These are phyloP conservation scores for Tenebrio molitor DNA, from an alignment of 1,140 invertebrate genomes.

Conservation along the genomic window DNA sequence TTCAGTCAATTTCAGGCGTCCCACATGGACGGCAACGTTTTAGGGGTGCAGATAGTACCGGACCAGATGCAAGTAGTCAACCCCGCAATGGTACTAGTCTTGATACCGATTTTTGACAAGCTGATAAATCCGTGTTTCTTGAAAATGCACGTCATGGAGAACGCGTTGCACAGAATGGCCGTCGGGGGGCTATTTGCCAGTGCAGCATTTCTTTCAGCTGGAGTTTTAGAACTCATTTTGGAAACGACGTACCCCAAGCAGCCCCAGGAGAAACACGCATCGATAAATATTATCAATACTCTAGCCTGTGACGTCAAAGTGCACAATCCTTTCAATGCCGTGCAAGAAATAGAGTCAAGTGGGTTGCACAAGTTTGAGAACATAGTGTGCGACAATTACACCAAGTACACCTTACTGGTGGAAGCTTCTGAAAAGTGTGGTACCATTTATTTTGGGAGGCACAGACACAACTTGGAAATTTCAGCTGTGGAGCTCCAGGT, in stretches of 20 bases:
- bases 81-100: conserved; percentile 74
- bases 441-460: conserved; percentile 45
- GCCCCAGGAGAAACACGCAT: conserved; percentile 57
- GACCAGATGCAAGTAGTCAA: conserved; percentile 80
- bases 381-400: conserved; percentile 57
- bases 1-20: conserved; percentile 72
- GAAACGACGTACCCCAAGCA: conserved; percentile 61
- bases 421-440: conserved; percentile 57
- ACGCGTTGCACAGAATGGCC: conserved; percentile 76
- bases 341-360: conserved; percentile 51
- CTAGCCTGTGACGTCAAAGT: conserved; percentile 60
- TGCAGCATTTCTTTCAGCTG: conserved; percentile 70
- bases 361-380: conserved; percentile 53
- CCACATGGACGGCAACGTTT: conserved; percentile 74
- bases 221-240: conserved; percentile 60
- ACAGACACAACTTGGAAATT: conserved; percentile 55
- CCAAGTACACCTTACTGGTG: conserved; percentile 55
- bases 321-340: conserved; percentile 52
- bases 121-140: conserved; percentile 69
- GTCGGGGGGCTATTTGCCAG: conserved; percentile 76
- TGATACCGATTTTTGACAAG: conserved; percentile 78
- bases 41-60: conserved; percentile 69
- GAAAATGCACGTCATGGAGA: conserved; percentile 65
- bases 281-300: conserved; percentile 63
- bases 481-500: conserved; percentile 60